Percentiles rank a stretch among this genome's conserved stretches.
Conservation (phyloP, 2,797 vertebrate species). For the Mustela erminea region DNA sequence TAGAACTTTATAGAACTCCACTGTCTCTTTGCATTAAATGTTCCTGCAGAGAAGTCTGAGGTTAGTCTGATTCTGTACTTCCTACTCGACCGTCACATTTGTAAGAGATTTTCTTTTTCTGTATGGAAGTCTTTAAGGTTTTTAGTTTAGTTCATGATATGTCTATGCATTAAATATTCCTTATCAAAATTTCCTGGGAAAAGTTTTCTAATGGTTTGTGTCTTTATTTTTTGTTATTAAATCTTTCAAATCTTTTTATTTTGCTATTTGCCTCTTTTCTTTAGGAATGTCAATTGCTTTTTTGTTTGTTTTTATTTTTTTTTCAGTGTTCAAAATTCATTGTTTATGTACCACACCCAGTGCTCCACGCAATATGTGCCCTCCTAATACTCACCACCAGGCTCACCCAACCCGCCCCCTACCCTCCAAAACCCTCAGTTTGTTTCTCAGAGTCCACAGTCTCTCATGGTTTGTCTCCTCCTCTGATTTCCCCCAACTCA, state of each 20-base stretch:
- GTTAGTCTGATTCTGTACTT: not conserved
- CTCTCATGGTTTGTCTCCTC: no score
- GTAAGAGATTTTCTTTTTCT: not conserved
- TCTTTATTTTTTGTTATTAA: not conserved
- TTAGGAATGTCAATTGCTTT: constrained; percentile 2
- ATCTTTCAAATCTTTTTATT: not conserved
- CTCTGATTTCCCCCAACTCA: no score
- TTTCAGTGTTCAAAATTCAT: no score
- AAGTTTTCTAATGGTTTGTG: not conserved
- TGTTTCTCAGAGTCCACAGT: no score
- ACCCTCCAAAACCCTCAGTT: no score
- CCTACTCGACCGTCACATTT: not conserved
- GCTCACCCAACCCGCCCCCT: no score
- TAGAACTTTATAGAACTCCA: not conserved
- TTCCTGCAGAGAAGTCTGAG: not conserved
- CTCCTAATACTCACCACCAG: no score
- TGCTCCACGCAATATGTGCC: no score
- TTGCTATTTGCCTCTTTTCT: not conserved
- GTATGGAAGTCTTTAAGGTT: not conserved
- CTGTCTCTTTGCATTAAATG: not conserved
- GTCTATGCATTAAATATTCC: not conserved
- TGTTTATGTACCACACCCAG: no score
- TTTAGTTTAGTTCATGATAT: not conserved
- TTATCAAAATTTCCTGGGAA: not conserved
- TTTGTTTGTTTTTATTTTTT: no score